phyloP scores from a whole-genome alignment of 2,888 invertebrate species.

The Abscondita cerata region DNA sequence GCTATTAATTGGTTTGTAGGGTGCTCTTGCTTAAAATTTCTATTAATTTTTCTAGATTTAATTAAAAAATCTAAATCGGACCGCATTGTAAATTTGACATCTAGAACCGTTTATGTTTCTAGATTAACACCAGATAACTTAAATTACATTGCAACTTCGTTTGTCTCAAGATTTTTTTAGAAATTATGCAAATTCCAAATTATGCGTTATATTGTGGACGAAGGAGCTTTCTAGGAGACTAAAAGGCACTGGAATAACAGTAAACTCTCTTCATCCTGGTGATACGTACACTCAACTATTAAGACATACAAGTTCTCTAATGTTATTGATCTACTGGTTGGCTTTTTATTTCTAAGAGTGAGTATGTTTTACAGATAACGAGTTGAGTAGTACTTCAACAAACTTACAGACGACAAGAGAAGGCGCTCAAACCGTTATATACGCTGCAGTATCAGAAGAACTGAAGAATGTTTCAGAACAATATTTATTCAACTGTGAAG shows the following conservation, averaged over 20 bases:
- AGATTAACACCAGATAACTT: neutral
- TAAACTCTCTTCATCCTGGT: slow-evolving; percentile 5
- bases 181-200: slow-evolving; percentile 2
- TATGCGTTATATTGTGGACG: neutral
- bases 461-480: slow-evolving; percentile 74
- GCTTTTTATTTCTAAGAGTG: neutral
- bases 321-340: neutral
- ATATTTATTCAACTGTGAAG: slow-evolving; percentile 79
- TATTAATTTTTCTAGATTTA: neutral
- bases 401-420: slow-evolving; percentile 67
- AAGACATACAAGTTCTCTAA: neutral
- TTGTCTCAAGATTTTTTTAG: neutral
- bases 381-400: neutral
- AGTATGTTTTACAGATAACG: no score
- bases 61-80: neutral
- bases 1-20: neutral
- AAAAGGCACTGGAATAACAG: neutral
- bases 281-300: neutral
- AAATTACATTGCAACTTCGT: neutral
- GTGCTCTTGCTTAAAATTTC: neutral
- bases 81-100: neutral
- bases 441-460: slow-evolving; percentile 77
- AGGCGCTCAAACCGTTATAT: slow-evolving; percentile 81
- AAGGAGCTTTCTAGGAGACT: neutral
- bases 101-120: neutral